Percentiles rank a stretch among this genome's conserved stretches.
Conservation (phyloP, 2,888 invertebrate genomes). For the Liodrosophila aerea region DNA sequence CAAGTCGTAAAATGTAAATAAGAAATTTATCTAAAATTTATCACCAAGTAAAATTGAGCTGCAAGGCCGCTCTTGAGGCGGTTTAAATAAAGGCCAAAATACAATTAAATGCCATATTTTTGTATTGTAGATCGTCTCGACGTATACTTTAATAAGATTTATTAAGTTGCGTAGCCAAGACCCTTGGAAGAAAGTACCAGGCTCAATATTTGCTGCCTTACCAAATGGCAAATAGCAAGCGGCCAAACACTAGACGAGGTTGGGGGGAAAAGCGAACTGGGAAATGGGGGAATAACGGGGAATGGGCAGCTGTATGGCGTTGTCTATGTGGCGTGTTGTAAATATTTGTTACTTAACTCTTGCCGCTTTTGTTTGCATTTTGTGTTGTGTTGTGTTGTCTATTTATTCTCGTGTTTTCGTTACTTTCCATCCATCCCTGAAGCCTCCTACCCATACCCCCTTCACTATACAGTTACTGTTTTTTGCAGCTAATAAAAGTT, state of each 20-base stretch:
- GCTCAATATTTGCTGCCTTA: conserved; percentile 58
- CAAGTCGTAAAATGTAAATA: neutral
- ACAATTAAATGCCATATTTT: conserved; percentile 55
- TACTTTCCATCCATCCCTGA: conserved; percentile 15
- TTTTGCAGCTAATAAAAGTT: conserved; percentile 72
- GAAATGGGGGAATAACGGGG: neutral
- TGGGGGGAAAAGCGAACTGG: neutral
- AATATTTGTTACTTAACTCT: conserved; percentile 76
- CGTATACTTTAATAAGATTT: conserved; percentile 73
- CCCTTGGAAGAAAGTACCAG: conserved; percentile 23
- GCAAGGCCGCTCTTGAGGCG: conserved; percentile 6
- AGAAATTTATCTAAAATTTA: conserved; percentile 53
- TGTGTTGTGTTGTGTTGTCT: conserved; percentile 52
- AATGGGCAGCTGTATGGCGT: neutral
- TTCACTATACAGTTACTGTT: conserved; percentile 32
- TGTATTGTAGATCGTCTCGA: conserved; percentile 37
- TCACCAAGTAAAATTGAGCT: conserved; percentile 34
- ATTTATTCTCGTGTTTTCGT: conserved; percentile 61
- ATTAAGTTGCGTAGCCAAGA: conserved; percentile 59
- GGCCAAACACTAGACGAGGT: neutral
- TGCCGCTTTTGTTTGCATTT: conserved; percentile 64
- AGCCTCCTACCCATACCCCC: conserved; percentile 1
- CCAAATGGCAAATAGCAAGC: conserved; percentile 51
- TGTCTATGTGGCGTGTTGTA: conserved; percentile 54
- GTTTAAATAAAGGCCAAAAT: conserved; percentile 11